Evolutionary conservation across 2,113 vertebrate genomes (phyloP).

Genomic region (Myrmecobius fasciatus): DNA sequence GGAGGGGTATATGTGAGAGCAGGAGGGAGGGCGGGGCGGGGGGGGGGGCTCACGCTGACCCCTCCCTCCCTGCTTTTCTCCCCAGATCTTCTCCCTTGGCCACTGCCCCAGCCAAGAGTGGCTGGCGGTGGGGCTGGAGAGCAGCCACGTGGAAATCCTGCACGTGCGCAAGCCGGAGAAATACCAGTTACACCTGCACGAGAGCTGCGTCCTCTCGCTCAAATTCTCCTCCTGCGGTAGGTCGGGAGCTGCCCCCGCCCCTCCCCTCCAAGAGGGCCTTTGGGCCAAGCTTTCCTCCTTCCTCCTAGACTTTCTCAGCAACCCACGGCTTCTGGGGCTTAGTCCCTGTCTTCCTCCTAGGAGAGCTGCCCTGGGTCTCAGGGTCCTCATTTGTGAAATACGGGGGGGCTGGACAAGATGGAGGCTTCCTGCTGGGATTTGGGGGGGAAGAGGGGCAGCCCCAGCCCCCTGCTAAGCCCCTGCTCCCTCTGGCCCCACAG

Average conservation of each 20-base stretch:
- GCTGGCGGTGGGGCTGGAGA: conserved; percentile 89
- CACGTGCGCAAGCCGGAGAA: conserved; percentile 83
- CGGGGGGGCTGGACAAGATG: background rate
- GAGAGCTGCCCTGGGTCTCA: too few species aligned
- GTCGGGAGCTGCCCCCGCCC: background rate
- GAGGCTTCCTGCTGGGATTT: too few species aligned
- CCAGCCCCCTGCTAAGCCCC: background rate
- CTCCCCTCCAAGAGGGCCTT: background rate
- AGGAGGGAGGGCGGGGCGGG: background rate
- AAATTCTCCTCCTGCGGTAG: conserved; percentile 88
- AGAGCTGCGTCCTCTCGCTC: conserved; percentile 85
- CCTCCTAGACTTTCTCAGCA: background rate
- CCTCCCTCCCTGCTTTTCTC: accelerated
- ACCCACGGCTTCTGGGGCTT: background rate
- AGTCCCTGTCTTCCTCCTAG: background rate
- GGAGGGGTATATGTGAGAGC: background rate
- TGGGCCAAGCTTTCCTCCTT: background rate
- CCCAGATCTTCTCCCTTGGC: conserved; percentile 83
- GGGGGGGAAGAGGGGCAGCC: too few species aligned
- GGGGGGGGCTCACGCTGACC: background rate
- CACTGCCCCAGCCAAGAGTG: conserved; percentile 87
- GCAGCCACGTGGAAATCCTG: conserved; percentile 89
- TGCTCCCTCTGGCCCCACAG: conserved; percentile 65
- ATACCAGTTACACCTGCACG: conserved; percentile 85
- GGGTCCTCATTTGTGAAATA: background rate